Evolutionary conservation across 2,113 vertebrate genomes (phyloP), one percentile per base, ranked within the genome.

Genomic region (Ptilorrhoa leucosticta): DNA sequence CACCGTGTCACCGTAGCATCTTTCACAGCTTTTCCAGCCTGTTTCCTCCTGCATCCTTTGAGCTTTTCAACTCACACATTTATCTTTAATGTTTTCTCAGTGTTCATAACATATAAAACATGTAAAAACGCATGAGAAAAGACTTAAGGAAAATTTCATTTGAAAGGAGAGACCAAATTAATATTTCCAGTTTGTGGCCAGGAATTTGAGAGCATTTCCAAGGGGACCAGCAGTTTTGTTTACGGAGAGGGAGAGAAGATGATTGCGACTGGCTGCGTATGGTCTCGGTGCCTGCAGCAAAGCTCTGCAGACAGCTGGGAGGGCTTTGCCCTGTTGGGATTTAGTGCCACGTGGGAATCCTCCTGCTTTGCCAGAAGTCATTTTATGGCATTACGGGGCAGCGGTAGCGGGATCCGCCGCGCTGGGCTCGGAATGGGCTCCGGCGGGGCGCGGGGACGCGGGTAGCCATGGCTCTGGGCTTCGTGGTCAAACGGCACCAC

Each of bases 301-400:
- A 97, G 96, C 96, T 92, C 57, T 63, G 76, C 72, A 27, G 96
- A 98, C 98, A 98, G 97, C 97, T 98, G 98, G 94, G 94, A 96
- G 96, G 95, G 96, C 91, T 95, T 97, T 95, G 93, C 94, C 91
- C 91, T 95, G 77, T 58, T 95, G 94, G 97, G 97, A 98, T 97
- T 97, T 97, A 91, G 65, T 86, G 94, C 97, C 97, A 97, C 94
- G 95, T 97, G 97, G 97, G 97, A 96, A 94, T 97, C 90, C 81
- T 97, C 91, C 95, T 94, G 96, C 97, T 92, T 93, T 88, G 85
- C 96, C 92, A 75, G 78, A 95, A 97, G 96, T 96, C 95, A 90
- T 96, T 96, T 97, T 78, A 47, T 97, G 93, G 93, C 89, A 94
- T 97, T 97, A 94, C 71, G 61, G 93, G 93, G 33, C 35, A 44